A percentile compares a stretch with the other conserved stretches of the same genome.
Conservation (phyloP, 2,113 vertebrate genomes). For the Thamnaconus septentrionalis region DNA sequence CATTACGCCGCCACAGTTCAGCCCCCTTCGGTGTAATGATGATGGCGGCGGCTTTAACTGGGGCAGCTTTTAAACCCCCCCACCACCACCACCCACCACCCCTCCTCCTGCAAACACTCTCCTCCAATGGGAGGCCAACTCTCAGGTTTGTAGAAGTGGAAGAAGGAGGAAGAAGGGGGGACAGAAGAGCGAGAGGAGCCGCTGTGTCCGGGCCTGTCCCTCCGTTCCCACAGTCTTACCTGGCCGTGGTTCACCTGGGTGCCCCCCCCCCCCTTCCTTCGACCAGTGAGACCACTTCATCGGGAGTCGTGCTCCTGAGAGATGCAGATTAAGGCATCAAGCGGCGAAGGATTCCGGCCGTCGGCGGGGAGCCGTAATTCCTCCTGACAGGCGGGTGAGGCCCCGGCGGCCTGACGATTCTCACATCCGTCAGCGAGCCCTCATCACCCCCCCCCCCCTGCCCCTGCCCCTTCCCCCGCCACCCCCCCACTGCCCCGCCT, state of each 20-base stretch:
- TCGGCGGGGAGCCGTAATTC: conserved; percentile 65
- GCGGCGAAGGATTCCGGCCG: conserved; percentile 63
- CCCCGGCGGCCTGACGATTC: conserved; percentile 59
- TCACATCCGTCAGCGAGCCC: conserved; percentile 64
- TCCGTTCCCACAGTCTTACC: conserved; percentile 48
- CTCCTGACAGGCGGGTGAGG: conserved; percentile 71
- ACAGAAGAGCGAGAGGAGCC: conserved; percentile 32
- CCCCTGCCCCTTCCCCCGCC: no score
- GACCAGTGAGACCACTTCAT: conserved; percentile 67
- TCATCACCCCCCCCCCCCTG: conserved; percentile 15
- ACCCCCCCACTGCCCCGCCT: no score
- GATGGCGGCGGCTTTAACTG: conserved; percentile 78
- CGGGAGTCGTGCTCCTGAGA: conserved; percentile 58
- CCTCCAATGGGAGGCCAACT: conserved; percentile 12
- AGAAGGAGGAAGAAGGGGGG: background rate
- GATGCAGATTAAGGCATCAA: conserved; percentile 74
- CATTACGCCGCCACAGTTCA: conserved; percentile 80
- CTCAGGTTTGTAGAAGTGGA: no score
- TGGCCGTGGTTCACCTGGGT: conserved; percentile 67
- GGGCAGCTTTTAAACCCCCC: conserved; percentile 72
- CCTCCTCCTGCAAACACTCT: conserved; percentile 55
- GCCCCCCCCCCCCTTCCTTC: conserved; percentile 5
- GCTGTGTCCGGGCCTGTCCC: conserved; percentile 65
- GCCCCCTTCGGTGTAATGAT: conserved; percentile 76
- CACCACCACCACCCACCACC: no score